Base-by-base conservation (phyloP, 1,140 invertebrate species). In the Pseudoatta argentina region DNA sequence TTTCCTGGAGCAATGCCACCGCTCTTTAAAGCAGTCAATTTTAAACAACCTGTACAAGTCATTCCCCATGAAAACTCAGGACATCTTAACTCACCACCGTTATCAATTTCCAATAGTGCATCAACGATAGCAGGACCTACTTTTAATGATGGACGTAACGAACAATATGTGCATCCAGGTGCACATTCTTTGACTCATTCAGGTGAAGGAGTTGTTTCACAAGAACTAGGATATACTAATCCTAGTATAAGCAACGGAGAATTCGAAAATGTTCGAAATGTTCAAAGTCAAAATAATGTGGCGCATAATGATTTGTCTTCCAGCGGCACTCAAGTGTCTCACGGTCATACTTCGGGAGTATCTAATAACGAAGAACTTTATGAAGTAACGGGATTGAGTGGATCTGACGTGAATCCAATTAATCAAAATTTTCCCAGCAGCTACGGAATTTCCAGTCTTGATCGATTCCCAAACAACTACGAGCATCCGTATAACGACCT, bases 1-100 rank as follows among this genome's bases (percentile, higher is more conserved):
- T 92, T 93, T 71, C 85, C 92, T 6, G 91, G 77, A 3, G 78
- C 91, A 3, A 55, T 92, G 39, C 92, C 94, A 6, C 94, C 94
- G 0, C 73, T 94, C 0, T 94, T 91, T 55, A 86, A 93, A 48
- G 89, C 88, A 6, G 39, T 44, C 82, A 73, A 78, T n/a, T 93
- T 94, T 34, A 67, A 89, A 48, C 72, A 88, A 6, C 39, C 53
- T 21, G 64, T 72, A 2, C 78, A 44, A 53, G 57, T 16, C 51
- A 5, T 21, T 21, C 7, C 18, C 1, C 3, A 39, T 7, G 83
- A 61, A 16, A 66, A 59, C 7, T 55, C 48, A 16, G 48, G 14
- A 51, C 4, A 55, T 10, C 8, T 12, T 55, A 55, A 55, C 2
- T 7, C 3, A 55, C n/a, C n/a, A 8, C 8, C 55, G 8, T 7